phyloP scores from a whole-genome alignment of 2,113 vertebrate genomes.

The Apeltes quadracus region DNA sequence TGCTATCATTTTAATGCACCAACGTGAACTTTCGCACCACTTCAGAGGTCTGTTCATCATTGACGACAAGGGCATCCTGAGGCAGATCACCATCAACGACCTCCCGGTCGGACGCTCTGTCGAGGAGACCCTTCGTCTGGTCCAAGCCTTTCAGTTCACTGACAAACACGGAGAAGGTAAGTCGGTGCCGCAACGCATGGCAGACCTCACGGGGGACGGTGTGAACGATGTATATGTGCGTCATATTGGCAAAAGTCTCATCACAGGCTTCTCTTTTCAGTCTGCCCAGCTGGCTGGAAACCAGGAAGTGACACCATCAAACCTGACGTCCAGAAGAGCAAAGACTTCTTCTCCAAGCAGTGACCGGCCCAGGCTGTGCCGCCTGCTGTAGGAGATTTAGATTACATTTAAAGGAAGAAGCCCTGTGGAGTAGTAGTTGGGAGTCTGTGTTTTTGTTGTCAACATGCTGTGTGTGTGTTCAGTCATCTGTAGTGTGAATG shows the following conservation, averaged over 20 bases:
- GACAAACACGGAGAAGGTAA: slow-evolving; percentile 98
- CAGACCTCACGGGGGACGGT: not conserved
- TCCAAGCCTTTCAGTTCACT: slow-evolving; percentile 98
- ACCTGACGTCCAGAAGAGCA: slow-evolving; percentile 93
- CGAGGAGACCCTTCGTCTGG: slow-evolving; percentile 92
- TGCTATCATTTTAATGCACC: not conserved
- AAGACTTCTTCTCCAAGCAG: slow-evolving; percentile 97
- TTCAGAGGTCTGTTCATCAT: slow-evolving; percentile 96
- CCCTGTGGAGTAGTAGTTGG: slow-evolving; percentile 36
- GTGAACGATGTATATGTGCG: not conserved
- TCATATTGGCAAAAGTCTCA: slow-evolving; percentile 36
- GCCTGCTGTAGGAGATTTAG: slow-evolving; percentile 63
- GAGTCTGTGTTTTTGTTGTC: slow-evolving; percentile 16
- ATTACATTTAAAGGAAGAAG: slow-evolving; percentile 50
- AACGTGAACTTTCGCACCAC: not conserved
- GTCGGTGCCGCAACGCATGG: not conserved
- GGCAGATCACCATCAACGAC: slow-evolving; percentile 98
- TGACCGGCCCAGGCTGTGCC: slow-evolving; percentile 72
- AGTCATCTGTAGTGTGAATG: slow-evolving; percentile 22
- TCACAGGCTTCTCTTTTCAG: slow-evolving; percentile 80
- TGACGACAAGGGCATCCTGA: slow-evolving; percentile 91
- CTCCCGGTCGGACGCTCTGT: slow-evolving; percentile 97
- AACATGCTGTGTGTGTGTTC: slow-evolving; percentile 16
- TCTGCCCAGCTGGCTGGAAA: slow-evolving; percentile 98
- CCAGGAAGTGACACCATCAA: slow-evolving; percentile 98